Evolutionary conservation across 92 coral and sea anemone genomes (phyloP), one percentile per base, ranked within the genome.

Genomic region (Plumapathes pennacea): DNA sequence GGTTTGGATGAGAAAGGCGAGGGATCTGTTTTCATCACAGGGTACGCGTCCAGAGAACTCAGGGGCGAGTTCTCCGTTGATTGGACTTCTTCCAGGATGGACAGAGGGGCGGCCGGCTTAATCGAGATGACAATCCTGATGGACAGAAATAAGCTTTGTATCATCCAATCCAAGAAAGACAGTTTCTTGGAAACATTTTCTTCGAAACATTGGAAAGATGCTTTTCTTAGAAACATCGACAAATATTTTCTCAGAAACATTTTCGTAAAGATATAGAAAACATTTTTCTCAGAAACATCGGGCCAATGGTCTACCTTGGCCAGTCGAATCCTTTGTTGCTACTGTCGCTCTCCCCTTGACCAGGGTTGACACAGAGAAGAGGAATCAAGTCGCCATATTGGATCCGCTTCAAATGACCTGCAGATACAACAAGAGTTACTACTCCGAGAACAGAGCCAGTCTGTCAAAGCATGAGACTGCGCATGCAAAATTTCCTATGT

Each of bases 1-100:
- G 99, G 95, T 62, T 83, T 94, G 25, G 99, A 94, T 9, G 99
- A 94, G 64, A 94, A 94, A 1, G 99, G 99, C 3, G 99, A 88
- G 0, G 94, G 94, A 7, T 84, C 94, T n/a, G 75, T 65, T 49
- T 94, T 94, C 81, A 94, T 65, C 43, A 94, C 85, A 40, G 99
- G 96, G 49, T 89, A 94, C 12, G 99, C 95, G 40, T 94, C 99
- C 1, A 85, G 32, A 17, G 95, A 84, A 30, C 99, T 94, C 61
- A 88, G 88, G 1, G 99, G 99, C 1, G 99, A 94, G 78, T 82
- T 84, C 34, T 88, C 85, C 12, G 78, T 71, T 2, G 99, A 94
- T 21, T 62, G 59, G 14, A 52, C 84, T 48, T 94, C 99, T 50
- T 94, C 96, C 15, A 94, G 64, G 19, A 86, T 77, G 18, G 99